Base-by-base conservation (phyloP, 2,113 vertebrate species). In the Nymphicus hollandicus region DNA sequence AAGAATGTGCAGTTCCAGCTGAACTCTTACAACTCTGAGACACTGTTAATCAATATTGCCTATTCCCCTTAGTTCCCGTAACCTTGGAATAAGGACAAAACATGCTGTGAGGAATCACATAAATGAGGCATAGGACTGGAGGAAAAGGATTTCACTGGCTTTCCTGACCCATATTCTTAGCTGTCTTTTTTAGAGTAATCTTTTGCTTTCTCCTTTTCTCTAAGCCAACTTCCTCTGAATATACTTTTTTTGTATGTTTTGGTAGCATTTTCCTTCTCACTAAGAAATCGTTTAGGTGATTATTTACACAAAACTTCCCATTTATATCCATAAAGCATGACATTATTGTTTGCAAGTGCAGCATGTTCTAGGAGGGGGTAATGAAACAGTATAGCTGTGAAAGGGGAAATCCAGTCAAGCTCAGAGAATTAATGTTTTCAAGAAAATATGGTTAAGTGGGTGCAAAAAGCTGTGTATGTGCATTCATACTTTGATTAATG, bases 81-180 rank as follows among this genome's bases (percentile, higher is more conserved):
- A 89, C 89, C 93, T 86, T 82, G 86, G 53, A 77, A 17, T 94
- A 92, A 96, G 91, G 94, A 73, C 81, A 84, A 86, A 88, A 50
- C 46, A 46, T 23, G 27, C 37, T 46, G 80, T 72, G 41, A 87
- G 74, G 64, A 94, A 77, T 58, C 35, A 3, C 2, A 1, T 76
- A 92, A 63, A 80, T 49, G 50, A 85, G 23, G 41, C 56, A 69
- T 58, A 82, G 84, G 93, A 69, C 60, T 72, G 58, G 37, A 93
- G 44, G 27, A 66, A 63, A 37, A 78, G 47, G 39, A 80, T 91
- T 89, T 91, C 86, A 35, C 58, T 86, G 68, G 37, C 53, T 95
- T 77, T 88, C 86, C 66, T 91, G 53, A 50, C 74, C 63, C 33
- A 2, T 73, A 27, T 73, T 66, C 23, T 63, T 94, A 70, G 31